These are phyloP conservation scores for Cyaniris semiargus DNA, from an alignment of 2,888 invertebrate genomes.

Conservation along the genomic window DNA sequence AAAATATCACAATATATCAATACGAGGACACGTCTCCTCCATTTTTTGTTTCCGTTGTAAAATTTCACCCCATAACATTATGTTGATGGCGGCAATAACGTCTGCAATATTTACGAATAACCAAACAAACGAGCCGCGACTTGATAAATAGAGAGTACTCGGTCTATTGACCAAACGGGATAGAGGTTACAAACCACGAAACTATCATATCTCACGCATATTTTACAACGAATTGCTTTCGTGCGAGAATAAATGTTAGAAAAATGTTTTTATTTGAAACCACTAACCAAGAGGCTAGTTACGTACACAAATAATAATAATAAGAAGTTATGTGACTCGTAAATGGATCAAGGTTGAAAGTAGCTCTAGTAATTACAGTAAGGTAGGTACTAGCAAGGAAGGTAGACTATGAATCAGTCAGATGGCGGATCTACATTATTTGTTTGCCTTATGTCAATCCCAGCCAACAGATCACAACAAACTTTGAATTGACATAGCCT, in stretches of 20 bases:
- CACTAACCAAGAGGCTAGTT: too few relatives aligned
- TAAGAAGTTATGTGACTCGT: too few relatives aligned
- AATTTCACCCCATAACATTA: slow-evolving; percentile 78
- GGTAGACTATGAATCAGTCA: too few relatives aligned
- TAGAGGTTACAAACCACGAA: slow-evolving; percentile 51
- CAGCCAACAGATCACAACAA: too few relatives aligned
- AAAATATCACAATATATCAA: slow-evolving; percentile 60
- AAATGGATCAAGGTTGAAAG: too few relatives aligned
- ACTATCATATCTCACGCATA: slow-evolving; percentile 42
- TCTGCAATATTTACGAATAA: slow-evolving; percentile 80
- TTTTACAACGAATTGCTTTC: background rate
- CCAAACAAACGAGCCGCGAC: slow-evolving; percentile 69
- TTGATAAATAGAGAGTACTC: slow-evolving; percentile 71
- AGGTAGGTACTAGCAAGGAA: too few relatives aligned
- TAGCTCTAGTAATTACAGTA: too few relatives aligned
- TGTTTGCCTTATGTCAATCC: too few relatives aligned
- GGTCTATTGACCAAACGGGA: slow-evolving; percentile 69
- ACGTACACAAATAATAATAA: too few relatives aligned
- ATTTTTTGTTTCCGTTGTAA: slow-evolving; percentile 77
- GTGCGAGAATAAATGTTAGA: background rate
- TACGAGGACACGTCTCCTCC: slow-evolving; percentile 69
- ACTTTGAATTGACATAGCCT: too few relatives aligned
- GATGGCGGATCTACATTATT: too few relatives aligned
- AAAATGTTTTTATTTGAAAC: too few relatives aligned
- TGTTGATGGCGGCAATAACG: slow-evolving; percentile 78